Percentiles rank a stretch among this genome's conserved stretches.
These are phyloP conservation scores for Saxicola maurus DNA, from an alignment of 2,797 vertebrate genomes.

Conservation along the genomic window DNA sequence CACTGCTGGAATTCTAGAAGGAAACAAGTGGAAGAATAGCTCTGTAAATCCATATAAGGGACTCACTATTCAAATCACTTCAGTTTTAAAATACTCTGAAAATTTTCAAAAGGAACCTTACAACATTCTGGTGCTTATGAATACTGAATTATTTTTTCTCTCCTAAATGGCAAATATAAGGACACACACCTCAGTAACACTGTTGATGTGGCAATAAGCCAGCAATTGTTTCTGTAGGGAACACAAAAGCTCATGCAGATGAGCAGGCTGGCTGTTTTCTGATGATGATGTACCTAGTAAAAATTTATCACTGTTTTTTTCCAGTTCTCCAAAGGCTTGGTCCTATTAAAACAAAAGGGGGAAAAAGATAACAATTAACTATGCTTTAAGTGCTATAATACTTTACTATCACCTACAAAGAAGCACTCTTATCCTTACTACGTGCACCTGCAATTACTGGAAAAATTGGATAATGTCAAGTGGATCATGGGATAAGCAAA, in stretches of 20 bases:
- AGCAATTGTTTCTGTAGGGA: conserved; percentile 95
- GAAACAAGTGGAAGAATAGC: not conserved
- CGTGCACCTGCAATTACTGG: not conserved
- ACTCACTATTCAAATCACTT: not conserved
- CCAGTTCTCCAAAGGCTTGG: conserved; percentile 95
- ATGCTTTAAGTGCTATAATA: not conserved
- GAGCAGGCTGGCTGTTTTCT: conserved; percentile 95
- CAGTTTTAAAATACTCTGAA: not conserved
- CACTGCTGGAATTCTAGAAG: conserved; percentile 90
- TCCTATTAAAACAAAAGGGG: conserved; percentile 75
- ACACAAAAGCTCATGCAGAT: conserved; percentile 94
- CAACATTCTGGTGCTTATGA: not conserved
- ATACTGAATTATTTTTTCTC: not conserved
- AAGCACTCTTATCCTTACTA: not conserved
- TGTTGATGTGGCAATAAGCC: conserved; percentile 94
- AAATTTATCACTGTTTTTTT: conserved; percentile 97
- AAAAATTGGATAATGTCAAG: not conserved
- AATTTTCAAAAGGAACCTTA: not conserved
- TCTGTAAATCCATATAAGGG: not conserved
- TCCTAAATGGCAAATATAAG: not conserved
- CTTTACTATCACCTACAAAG: not conserved
- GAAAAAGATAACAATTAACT: not conserved
- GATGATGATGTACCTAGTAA: conserved; percentile 88
- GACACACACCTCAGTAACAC: conserved; percentile 83
- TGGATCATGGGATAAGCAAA: not conserved